Conservation (phyloP, 1,140 invertebrate species). For the Drosophila pallidifrons region DNA sequence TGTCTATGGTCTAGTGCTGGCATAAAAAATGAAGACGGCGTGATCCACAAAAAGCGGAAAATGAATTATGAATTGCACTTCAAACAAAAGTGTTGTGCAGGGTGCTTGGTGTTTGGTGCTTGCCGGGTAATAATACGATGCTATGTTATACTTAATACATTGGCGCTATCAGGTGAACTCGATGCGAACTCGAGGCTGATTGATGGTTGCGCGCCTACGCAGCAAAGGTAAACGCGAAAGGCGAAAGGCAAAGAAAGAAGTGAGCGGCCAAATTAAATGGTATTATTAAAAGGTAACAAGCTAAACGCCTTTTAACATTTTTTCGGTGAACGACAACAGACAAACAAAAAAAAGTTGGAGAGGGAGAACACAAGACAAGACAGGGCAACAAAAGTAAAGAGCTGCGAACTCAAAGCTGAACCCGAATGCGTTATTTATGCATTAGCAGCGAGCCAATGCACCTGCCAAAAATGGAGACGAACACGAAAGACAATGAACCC, state of each 20-base stretch:
- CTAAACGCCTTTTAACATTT: conserved; percentile 81
- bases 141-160: conserved; percentile 8
- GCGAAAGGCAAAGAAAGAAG: conserved; percentile 4
- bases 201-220: conserved; percentile 79
- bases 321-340: conserved; percentile 55
- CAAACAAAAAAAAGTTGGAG: not conserved
- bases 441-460: conserved; percentile 66
- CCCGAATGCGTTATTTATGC: conserved; percentile 73
- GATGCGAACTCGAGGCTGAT: conserved; percentile 54
- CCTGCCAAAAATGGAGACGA: conserved; percentile 60
- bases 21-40: conserved; percentile 70
- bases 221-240: conserved; percentile 19
- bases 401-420: conserved; percentile 34
- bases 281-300: conserved; percentile 83
- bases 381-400: conserved; percentile 14
- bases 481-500: conserved; percentile 62
- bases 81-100: conserved; percentile 8
- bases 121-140: no score
- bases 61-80: conserved; percentile 78
- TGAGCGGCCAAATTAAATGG: conserved; percentile 76
- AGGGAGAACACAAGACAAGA: not conserved
- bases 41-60: conserved; percentile 67
- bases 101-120: not conserved
- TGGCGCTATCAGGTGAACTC: conserved; percentile 57
- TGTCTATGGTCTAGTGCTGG: conserved; percentile 48